Evolutionary conservation across 2,113 vertebrate species (phyloP).

Genomic region (Pterocles burchelli): DNA sequence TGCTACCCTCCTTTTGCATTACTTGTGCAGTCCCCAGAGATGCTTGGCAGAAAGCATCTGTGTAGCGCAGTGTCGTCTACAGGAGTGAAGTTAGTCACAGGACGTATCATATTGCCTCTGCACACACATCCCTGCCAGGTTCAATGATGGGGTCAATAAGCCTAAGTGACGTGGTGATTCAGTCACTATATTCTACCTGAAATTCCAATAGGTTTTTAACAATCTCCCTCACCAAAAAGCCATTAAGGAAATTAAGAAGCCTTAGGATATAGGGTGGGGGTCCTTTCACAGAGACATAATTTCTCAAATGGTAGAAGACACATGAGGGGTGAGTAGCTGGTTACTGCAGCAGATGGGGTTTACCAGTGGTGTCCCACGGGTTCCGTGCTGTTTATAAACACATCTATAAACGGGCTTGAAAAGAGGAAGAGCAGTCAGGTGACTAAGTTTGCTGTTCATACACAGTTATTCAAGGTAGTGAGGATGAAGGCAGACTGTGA

Average conservation of each 20-base stretch:
- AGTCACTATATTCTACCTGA: background rate
- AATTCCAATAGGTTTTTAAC: background rate
- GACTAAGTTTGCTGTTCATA: conserved; percentile 37
- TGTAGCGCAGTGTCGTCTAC: too few relatives aligned
- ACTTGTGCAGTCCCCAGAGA: background rate
- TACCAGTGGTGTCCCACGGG: background rate
- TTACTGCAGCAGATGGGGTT: background rate
- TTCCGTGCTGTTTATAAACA: background rate
- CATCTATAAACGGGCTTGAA: background rate
- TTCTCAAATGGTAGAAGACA: background rate
- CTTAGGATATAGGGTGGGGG: background rate
- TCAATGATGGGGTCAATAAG: background rate
- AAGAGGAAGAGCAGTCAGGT: background rate
- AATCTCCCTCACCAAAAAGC: background rate
- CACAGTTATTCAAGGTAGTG: conserved; percentile 42
- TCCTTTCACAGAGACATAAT: background rate
- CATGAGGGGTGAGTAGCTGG: background rate
- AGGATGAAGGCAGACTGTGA: conserved; percentile 33
- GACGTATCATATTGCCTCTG: too few relatives aligned
- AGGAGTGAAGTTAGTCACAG: too few relatives aligned
- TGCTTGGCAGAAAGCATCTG: background rate
- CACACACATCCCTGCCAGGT: too few relatives aligned
- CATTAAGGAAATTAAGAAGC: background rate
- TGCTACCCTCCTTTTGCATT: background rate
- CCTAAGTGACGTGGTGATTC: background rate